Evolutionary conservation across 2,113 vertebrate genomes (phyloP), one percentile per base, ranked within the genome.

Genomic region (Oxygymnocypris stewartii): DNA sequence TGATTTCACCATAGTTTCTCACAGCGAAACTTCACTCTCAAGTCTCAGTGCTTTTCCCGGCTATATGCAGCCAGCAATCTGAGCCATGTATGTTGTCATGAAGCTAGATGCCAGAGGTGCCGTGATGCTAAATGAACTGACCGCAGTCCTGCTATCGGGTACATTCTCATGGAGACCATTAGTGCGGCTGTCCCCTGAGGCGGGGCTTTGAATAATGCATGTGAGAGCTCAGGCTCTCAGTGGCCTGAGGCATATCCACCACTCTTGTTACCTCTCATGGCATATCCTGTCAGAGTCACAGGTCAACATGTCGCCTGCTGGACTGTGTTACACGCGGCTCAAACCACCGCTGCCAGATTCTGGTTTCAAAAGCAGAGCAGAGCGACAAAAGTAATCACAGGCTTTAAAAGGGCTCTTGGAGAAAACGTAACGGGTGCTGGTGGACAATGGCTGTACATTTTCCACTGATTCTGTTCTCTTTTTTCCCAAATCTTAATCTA

Each of bases 251-350:
- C 86, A 78, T 54, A 75, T 63, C 40, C 37, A 63, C 13, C 57
- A 79, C 88, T 89, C 88, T 89, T 86, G 86, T 89, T 89, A 87
- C 88, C 73, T 84, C 84, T 85, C 74, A 79, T 75, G 82, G 84
- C 84, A 84, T 85, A 83, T 89, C 86, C 84, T 87, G 84, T 83
- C 42, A 71, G 79, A 89, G 88, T 89, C 88, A 87, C 20, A 85
- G 88, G 88, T 89, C 88, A 87, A 87, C 85, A 87, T 77, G 73
- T 31, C 49, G 86, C 84, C 86, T 87, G 86, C 73, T 87, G 61
- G 25, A 75, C 84, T 65, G 59, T 59, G 79, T 81, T 80, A 77
- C 74, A 65, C 51, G 67, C 13, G 37, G 44, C 86, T 83, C 85
- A 54, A 78, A 85, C 76, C 73, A 85, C 61, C 73, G 82, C 79